These are phyloP conservation scores for Hymenochirus boettgeri DNA, from an alignment of 2,113 vertebrate genomes.

Conservation along the genomic window DNA sequence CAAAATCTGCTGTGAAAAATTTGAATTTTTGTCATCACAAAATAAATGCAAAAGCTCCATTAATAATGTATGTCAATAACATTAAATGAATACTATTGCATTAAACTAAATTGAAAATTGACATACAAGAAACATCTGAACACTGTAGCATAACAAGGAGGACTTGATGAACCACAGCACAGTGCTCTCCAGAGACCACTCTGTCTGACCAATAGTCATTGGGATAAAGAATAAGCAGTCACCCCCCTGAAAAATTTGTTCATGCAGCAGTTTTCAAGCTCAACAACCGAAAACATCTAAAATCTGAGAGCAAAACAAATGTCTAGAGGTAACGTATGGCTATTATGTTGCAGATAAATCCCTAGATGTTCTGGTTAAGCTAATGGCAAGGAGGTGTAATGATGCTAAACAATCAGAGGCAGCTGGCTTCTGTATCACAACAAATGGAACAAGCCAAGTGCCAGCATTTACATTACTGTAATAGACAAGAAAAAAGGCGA, in stretches of 20 bases:
- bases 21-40: too few species aligned
- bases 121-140: too few species aligned
- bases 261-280: conserved; percentile 10
- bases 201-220: conserved; percentile 28
- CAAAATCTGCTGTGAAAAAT: too few species aligned
- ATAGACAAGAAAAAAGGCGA: neutral
- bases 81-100: too few species aligned
- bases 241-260: neutral
- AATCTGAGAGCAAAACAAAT: conserved; percentile 29
- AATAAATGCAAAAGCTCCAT: too few species aligned
- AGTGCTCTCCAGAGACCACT: conserved; percentile 34
- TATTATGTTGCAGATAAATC: conserved; percentile 33
- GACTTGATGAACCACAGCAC: conserved; percentile 33
- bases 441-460: conserved; percentile 20
- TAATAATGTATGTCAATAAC: too few species aligned
- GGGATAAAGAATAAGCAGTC: conserved; percentile 29
- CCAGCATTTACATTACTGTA: conserved; percentile 1
- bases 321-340: conserved; percentile 14
- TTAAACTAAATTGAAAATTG: too few species aligned
- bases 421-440: conserved; percentile 22
- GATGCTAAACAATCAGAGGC: conserved; percentile 30
- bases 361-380: conserved; percentile 30
- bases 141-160: conserved; percentile 35
- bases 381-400: conserved; percentile 38
- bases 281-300: conserved; percentile 22